Evolutionary conservation across 1,140 invertebrate species (phyloP).

Genomic region (Glossosoma conforme): DNA sequence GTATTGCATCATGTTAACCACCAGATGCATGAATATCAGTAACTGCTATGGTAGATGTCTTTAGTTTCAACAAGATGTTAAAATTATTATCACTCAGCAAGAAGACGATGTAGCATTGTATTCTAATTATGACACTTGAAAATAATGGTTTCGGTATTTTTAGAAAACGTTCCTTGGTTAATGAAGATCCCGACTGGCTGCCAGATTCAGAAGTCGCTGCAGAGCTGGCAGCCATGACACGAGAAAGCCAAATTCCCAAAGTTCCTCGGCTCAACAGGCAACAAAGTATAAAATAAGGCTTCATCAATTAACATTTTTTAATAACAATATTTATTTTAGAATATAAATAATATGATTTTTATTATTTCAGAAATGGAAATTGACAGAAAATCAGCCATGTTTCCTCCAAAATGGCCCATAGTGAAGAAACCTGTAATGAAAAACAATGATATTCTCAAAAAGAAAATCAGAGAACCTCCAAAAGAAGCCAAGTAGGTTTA

Average conservation of each 20-base stretch:
- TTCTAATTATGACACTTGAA: too few relatives aligned
- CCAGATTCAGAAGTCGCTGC: slow-evolving; percentile 49
- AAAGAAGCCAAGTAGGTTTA: too few relatives aligned
- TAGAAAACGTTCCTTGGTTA: slow-evolving; percentile 40
- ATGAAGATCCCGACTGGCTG: slow-evolving; percentile 50
- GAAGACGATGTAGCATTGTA: too few relatives aligned
- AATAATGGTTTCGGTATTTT: too few relatives aligned
- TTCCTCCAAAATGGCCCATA: slow-evolving; percentile 5
- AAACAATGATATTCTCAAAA: slow-evolving; percentile 3
- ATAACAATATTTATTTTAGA: neutral
- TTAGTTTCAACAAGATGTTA: too few relatives aligned
- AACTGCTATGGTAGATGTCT: too few relatives aligned
- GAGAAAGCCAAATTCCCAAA: slow-evolving; percentile 14
- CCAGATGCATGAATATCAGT: too few relatives aligned
- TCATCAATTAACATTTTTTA: neutral
- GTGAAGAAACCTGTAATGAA: slow-evolving; percentile 10
- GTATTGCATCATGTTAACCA: too few relatives aligned
- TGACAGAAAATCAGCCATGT: slow-evolving; percentile 11
- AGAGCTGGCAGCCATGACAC: slow-evolving; percentile 52
- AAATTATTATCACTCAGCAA: too few relatives aligned
- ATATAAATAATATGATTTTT: neutral
- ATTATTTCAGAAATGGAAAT: slow-evolving; percentile 25
- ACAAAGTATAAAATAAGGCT: slow-evolving; percentile 18
- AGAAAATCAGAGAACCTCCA: slow-evolving; percentile 1
- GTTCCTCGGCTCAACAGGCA: slow-evolving; percentile 14